These are phyloP conservation scores for Sciaenops ocellatus DNA, from an alignment of 2,797 vertebrate genomes.

Conservation along the genomic window DNA sequence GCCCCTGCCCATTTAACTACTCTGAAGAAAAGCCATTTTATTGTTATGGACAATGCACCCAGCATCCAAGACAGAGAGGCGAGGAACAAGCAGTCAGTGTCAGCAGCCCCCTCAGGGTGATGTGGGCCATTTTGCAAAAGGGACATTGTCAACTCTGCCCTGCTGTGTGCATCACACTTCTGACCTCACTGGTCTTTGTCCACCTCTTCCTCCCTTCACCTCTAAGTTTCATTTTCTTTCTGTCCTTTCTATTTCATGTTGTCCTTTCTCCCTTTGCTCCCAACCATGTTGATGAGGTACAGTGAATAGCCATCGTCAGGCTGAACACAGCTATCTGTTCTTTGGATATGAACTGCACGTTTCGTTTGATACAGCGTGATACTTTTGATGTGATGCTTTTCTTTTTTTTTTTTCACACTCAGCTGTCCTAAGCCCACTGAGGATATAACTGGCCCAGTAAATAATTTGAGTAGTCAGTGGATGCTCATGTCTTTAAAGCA, in stretches of 20 bases:
- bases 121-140: slow-evolving; percentile 40
- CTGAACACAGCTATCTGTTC: slow-evolving; percentile 55
- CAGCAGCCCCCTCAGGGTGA: slow-evolving; percentile 28
- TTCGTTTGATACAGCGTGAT: slow-evolving; percentile 21
- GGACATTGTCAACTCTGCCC: slow-evolving; percentile 41
- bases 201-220: slow-evolving; percentile 25
- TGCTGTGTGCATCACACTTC: slow-evolving; percentile 38
- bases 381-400: slow-evolving; percentile 33
- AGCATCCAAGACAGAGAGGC: background rate
- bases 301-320: slow-evolving; percentile 25
- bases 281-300: slow-evolving; percentile 21
- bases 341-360: slow-evolving; percentile 20
- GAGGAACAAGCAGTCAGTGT: slow-evolving; percentile 32
- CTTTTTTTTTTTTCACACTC: background rate
- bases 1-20: background rate
- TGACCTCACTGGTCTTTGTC: slow-evolving; percentile 52
- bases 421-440: background rate
- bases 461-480: background rate
- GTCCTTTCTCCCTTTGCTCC: slow-evolving; percentile 36
- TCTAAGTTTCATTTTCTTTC: slow-evolving; percentile 11
- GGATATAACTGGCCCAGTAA: background rate
- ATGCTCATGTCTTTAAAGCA: background rate
- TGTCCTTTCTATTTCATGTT: slow-evolving; percentile 31
- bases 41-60: slow-evolving; percentile 15
- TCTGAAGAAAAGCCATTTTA: slow-evolving; percentile 24